Evolutionary conservation across 2,797 vertebrate species (phyloP), one percentile per base, ranked within the genome.

Genomic region (Macropodus opercularis): DNA sequence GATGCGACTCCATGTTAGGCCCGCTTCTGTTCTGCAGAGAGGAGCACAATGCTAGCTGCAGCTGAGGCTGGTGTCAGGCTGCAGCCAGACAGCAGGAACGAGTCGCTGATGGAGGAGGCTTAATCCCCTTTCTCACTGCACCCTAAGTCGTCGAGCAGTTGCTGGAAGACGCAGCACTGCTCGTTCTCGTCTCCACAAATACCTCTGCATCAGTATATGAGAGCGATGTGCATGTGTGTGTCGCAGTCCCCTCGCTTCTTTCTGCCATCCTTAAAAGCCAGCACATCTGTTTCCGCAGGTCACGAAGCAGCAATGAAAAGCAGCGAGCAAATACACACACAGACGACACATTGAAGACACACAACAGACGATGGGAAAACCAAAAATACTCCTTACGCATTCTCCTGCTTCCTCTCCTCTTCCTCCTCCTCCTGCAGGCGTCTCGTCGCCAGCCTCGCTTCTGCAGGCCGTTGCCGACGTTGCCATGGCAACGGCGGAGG

Each of bases 401-500:
- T 88, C 90, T 86, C 84, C 80, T 60, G 90, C 57, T 77, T 90
- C 86, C 79, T 83, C 85, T 77, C 70, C 38, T 74, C 71, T 66
- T 57, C 82, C 62, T 53, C 27, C 53, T 69, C 80, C 77, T 72
- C 80, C 72, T 56, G 86, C 78, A 12, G 83, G 75, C 77, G 85
- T 83, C 85, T 92, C 80, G 64, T 82, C 77, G 81, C 84, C 88
- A 85, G 90, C 75, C 70, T 91, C 88, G 22, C 86, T 90, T 89
- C 92, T 63, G 90, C 92, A 90, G 92, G 89, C 92, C 87, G 83
- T 83, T 72, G 85, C 65, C 72, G 84, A 63, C 74, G 91, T 93
- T 91, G 92, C 90, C 93, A 94, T 91, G 90, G 94, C 90, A 92
- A 93, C 93, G 17, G 60, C 72, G 77, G 90, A 83, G 80, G 89